Conservation (phyloP, 2,113 vertebrate genomes). For the Cinclus mexicanus region DNA sequence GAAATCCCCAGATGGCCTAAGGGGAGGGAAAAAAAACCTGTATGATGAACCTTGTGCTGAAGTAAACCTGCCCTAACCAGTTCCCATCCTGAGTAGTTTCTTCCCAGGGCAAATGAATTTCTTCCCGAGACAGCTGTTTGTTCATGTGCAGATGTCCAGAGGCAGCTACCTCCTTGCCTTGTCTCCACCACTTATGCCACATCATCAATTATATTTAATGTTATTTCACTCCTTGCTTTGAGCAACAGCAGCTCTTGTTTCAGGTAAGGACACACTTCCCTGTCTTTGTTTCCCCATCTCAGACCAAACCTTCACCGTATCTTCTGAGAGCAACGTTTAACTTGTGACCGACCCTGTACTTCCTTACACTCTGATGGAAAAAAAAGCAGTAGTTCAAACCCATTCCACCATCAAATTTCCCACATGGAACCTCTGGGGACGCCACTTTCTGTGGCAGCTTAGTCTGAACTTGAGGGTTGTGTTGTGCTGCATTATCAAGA, state of each 20-base stretch:
- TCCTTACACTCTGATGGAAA: neutral
- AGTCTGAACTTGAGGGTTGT: neutral
- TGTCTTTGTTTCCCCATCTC: neutral
- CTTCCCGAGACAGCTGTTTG: neutral
- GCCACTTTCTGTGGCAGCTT: neutral
- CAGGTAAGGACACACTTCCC: neutral
- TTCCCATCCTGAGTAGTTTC: conserved; percentile 6
- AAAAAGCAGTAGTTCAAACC: neutral
- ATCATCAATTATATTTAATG: neutral
- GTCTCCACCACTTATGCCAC: neutral
- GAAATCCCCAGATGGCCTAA: conserved; percentile 56
- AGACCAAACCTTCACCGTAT: neutral
- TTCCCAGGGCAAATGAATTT: conserved; percentile 20
- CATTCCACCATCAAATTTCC: neutral
- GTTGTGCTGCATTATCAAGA: neutral
- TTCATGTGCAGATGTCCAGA: conserved; percentile 14
- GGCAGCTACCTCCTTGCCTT: neutral
- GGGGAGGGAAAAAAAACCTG: conserved; percentile 33
- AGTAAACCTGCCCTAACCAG: conserved; percentile 43
- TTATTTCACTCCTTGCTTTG: neutral
- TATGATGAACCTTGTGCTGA: conserved; percentile 32
- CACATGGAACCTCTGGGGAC: neutral
- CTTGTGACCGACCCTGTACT: neutral
- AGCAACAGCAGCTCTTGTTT: neutral
- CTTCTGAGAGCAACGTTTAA: neutral